Conservation (phyloP, 1,140 invertebrate genomes). For the Ephestia elutella region DNA sequence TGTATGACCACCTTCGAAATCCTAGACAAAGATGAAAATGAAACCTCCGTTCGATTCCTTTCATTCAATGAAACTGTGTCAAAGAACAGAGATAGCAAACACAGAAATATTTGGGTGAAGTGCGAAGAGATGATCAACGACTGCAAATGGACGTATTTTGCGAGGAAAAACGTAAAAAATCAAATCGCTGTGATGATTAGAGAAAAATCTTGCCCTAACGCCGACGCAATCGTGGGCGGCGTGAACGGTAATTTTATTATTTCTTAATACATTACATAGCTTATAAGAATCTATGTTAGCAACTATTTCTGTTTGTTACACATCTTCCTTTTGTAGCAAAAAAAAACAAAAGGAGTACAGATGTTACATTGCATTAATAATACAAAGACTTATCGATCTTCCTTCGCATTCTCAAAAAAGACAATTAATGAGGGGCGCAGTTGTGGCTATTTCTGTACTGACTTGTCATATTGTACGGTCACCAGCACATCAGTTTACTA, state of each 20-base stretch:
- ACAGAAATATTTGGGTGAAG: slow-evolving; percentile 44
- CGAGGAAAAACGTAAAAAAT: slow-evolving; percentile 35
- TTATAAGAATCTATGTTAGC: no score
- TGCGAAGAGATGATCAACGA: slow-evolving; percentile 39
- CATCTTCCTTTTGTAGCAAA: not conserved
- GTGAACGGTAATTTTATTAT: slow-evolving; percentile 35
- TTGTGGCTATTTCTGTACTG: not conserved
- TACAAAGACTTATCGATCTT: not conserved
- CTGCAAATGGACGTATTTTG: slow-evolving; percentile 41
- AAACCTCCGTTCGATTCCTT: not conserved
- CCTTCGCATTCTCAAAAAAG: not conserved
- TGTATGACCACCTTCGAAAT: slow-evolving; percentile 35
- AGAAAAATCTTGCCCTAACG: slow-evolving; percentile 25
- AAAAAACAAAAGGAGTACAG: not conserved
- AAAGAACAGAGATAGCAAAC: slow-evolving; percentile 25
- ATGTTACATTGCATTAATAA: not conserved
- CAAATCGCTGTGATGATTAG: slow-evolving; percentile 39
- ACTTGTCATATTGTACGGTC: not conserved
- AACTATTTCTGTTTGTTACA: no score
- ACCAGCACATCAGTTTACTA: no score
- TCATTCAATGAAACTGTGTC: slow-evolving; percentile 28
- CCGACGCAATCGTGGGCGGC: slow-evolving; percentile 22
- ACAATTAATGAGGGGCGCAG: slow-evolving; percentile 1
- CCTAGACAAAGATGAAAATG: not conserved
- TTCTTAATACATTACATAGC: not conserved